Evolutionary conservation across 2,113 vertebrate genomes (phyloP).

Genomic region (Anthoscopus minutus): DNA sequence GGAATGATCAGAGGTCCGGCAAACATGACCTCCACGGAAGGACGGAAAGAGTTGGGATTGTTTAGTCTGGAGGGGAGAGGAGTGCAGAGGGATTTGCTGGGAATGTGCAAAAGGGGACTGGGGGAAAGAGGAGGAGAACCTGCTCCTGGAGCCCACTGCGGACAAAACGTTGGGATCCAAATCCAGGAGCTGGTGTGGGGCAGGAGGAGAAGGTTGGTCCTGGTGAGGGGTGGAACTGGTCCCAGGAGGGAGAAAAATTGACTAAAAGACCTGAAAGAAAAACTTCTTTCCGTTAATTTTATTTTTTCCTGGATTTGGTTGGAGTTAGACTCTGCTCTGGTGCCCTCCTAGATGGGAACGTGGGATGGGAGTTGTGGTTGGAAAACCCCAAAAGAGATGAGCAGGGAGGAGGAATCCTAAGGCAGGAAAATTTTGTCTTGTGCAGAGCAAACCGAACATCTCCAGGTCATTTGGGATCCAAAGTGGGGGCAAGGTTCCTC

Average conservation of each 20-base stretch:
- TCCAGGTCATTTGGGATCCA: not conserved
- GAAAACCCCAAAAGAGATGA: not conserved
- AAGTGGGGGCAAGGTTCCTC: not conserved
- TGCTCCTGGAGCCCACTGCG: not conserved
- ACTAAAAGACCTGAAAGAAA: not conserved
- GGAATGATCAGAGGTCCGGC: not conserved
- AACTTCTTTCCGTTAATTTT: not conserved
- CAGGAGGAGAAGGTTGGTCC: not conserved
- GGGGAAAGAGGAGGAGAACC: not conserved
- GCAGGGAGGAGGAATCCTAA: not conserved
- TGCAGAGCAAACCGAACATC: not conserved
- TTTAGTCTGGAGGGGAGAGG: slow-evolving; percentile 34
- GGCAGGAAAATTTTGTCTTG: not conserved
- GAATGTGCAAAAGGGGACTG: not conserved
- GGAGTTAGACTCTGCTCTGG: not conserved
- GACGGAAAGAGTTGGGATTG: not conserved
- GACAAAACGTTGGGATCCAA: rapidly evolving
- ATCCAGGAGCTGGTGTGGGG: not conserved
- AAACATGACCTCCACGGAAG: not conserved
- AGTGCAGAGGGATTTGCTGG: not conserved
- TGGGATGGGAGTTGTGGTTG: not conserved
- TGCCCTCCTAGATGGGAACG: not conserved
- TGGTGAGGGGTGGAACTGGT: not conserved
- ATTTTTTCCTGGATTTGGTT: not conserved
- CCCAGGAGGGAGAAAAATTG: rapidly evolving